phyloP scores from a whole-genome alignment of 37 sponge, comb jelly and placozoan genomes.

The Agelas oroides region DNA sequence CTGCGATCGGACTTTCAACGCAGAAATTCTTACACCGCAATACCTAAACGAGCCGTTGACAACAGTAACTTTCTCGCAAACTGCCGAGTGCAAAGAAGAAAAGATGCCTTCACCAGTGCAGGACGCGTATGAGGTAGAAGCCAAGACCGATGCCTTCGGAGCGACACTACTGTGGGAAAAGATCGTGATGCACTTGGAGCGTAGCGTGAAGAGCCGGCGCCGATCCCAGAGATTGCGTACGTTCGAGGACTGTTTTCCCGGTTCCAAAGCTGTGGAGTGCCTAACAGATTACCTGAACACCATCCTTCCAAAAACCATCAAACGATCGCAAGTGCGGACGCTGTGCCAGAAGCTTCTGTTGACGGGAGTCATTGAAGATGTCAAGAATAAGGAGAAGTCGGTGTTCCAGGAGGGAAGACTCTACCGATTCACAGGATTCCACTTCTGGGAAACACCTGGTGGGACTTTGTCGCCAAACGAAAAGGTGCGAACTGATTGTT shows the following conservation, averaged over 20 bases:
- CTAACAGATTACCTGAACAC: conserved; percentile 30
- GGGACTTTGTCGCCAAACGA: too few relatives aligned
- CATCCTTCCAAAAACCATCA: conserved; percentile 30
- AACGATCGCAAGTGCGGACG: conserved; percentile 14
- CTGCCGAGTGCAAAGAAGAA: too few relatives aligned
- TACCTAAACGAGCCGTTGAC: too few relatives aligned
- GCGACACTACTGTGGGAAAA: conserved; percentile 53
- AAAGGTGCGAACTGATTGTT: too few relatives aligned
- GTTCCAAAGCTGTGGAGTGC: conserved; percentile 35
- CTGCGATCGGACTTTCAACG: too few relatives aligned
- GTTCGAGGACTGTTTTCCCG: conserved; percentile 36
- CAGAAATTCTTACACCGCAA: too few relatives aligned
- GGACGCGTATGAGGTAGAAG: not conserved
- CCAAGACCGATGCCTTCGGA: conserved; percentile 2
- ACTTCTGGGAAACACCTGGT: conserved; percentile 30
- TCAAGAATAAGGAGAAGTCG: conserved; percentile 21
- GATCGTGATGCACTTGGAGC: conserved; percentile 45
- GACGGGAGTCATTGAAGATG: conserved; percentile 42
- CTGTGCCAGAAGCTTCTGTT: conserved; percentile 37
- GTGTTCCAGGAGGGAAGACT: conserved; percentile 39
- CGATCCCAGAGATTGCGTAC: conserved; percentile 21
- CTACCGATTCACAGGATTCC: conserved; percentile 34
- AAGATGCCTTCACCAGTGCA: not conserved
- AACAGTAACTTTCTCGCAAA: not conserved
- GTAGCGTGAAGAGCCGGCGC: conserved; percentile 16